Conservation (phyloP, 2,888 invertebrate species). For the Loripinus fragilis region DNA sequence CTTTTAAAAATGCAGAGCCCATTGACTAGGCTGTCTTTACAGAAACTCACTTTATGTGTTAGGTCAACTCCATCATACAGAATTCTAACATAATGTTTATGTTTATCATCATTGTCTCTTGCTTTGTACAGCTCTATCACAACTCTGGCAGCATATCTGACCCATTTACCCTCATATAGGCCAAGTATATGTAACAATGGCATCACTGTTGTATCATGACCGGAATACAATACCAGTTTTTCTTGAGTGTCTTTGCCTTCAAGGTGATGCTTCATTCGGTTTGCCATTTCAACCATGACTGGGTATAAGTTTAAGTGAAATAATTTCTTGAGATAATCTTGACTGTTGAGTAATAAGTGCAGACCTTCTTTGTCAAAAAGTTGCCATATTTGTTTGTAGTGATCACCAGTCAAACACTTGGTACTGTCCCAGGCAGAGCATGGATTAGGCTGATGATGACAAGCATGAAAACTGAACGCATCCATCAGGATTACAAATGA, state of each 20-base stretch:
- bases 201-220: constrained; percentile 95
- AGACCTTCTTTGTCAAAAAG: constrained; percentile 62
- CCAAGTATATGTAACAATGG: constrained; percentile 93
- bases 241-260: constrained; percentile 28
- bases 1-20: constrained; percentile 92
- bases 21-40: constrained; percentile 83
- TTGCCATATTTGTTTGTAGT: constrained; percentile 68
- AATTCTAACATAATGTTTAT: constrained; percentile 91
- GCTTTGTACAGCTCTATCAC: constrained; percentile 92
- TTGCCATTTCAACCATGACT: constrained; percentile 90
- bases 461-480: constrained; percentile 92
- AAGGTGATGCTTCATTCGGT: constrained; percentile 61
- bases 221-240: constrained; percentile 91
- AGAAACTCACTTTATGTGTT: constrained; percentile 92
- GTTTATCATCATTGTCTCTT: constrained; percentile 27
- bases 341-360: constrained; percentile 33
- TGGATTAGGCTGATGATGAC: constrained; percentile 92
- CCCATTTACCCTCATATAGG: constrained; percentile 86
- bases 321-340: constrained; percentile 83
- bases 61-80: constrained; percentile 94
- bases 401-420: constrained; percentile 64
- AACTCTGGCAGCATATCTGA: constrained; percentile 94
- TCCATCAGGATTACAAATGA: constrained; percentile 89
- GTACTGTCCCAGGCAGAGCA: constrained; percentile 86
- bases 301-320: constrained; percentile 92